These are phyloP conservation scores for Percopsis omiscomaycus DNA, from an alignment of 2,797 vertebrate species.

Conservation along the genomic window DNA sequence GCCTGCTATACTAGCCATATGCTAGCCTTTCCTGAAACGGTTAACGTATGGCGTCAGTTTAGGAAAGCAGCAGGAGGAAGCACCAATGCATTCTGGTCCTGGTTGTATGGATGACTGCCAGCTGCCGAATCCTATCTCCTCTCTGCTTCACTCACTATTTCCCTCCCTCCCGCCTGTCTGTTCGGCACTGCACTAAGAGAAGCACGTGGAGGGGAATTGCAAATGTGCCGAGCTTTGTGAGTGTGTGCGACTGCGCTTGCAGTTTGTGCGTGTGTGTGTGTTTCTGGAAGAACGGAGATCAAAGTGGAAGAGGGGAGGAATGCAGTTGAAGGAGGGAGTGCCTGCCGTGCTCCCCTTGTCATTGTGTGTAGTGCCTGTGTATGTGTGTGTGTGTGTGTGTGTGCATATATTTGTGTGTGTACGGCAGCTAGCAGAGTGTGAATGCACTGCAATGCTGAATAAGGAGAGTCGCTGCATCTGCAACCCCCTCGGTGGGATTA, in stretches of 20 bases:
- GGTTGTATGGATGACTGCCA: conserved; percentile 68
- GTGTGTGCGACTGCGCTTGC: conserved; percentile 27
- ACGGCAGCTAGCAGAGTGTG: conserved; percentile 19
- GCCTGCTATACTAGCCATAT: background rate
- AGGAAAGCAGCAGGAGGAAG: conserved; percentile 37
- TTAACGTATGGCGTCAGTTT: conserved; percentile 63
- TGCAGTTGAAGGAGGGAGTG: conserved; percentile 40
- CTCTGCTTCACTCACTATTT: conserved; percentile 51
- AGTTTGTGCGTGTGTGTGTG: conserved; percentile 6
- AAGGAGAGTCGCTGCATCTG: conserved; percentile 63
- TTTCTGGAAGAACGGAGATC: conserved; percentile 36
- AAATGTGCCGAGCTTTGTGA: conserved; percentile 64
- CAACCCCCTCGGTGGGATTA: conserved; percentile 61
- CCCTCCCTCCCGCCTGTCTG: conserved; percentile 36
- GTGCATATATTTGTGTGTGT: conserved; percentile 28
- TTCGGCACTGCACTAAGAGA: conserved; percentile 69
- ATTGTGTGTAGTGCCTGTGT: conserved; percentile 31
- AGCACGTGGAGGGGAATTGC: conserved; percentile 76
- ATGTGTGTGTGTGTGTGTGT: conserved; percentile 46
- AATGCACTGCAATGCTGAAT: conserved; percentile 65
- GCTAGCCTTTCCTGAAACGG: conserved; percentile 54
- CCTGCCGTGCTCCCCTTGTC: conserved; percentile 33
- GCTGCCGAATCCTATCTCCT: conserved; percentile 65
- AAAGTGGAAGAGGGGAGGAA: conserved; percentile 42
- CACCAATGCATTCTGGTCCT: conserved; percentile 80